Conservation (phyloP, 2,888 invertebrate genomes). For the Pachydiplax longipennis region DNA sequence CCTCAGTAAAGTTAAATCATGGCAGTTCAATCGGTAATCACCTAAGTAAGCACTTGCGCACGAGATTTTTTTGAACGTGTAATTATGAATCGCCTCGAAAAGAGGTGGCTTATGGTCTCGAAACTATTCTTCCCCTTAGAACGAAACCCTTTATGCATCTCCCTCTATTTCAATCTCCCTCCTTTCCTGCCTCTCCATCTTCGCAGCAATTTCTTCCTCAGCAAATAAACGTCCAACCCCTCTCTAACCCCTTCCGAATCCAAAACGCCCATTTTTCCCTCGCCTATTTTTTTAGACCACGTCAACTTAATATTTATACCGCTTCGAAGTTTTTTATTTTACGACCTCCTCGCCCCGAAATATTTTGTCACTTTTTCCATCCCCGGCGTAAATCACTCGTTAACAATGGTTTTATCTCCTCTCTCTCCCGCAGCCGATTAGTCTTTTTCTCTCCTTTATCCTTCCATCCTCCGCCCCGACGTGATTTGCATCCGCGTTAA, state of each 20-base stretch:
- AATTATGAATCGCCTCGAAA: no score
- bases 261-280: background rate
- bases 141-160: no score
- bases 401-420: background rate
- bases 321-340: background rate
- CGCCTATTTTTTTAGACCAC: background rate
- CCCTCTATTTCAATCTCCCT: background rate
- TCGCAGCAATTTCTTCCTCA: background rate
- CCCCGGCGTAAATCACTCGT: background rate
- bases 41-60: no score
- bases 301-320: background rate
- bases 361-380: background rate
- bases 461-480: background rate
- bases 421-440: background rate
- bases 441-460: background rate
- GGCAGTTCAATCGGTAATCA: no score
- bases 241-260: background rate
- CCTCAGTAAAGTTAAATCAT: no score
- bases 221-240: background rate
- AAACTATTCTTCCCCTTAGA: no score
- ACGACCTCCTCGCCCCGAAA: background rate
- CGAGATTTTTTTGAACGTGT: no score
- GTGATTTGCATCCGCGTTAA: conserved; percentile 5
- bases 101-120: no score
- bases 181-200: background rate